These are phyloP conservation scores for Myopa tessellatipennis DNA, from an alignment of 2,888 invertebrate genomes.

Conservation along the genomic window DNA sequence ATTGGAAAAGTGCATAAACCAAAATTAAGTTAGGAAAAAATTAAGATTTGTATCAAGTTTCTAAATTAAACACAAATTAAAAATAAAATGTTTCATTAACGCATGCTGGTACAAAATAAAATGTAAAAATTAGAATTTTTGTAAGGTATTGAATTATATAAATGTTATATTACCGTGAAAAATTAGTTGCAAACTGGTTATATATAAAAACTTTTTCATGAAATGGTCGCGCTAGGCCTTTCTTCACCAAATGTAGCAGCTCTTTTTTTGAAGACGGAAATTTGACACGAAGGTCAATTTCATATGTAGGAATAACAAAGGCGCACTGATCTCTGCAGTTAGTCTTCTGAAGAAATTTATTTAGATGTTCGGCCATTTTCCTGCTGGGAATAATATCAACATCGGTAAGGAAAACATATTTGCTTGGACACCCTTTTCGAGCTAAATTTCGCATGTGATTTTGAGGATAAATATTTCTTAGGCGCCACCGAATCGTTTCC, in stretches of 20 bases:
- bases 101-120: no score
- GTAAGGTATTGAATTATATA: neutral
- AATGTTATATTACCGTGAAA: slow-evolving; percentile 74
- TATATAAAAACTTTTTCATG: slow-evolving; percentile 92
- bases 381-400: slow-evolving; percentile 87
- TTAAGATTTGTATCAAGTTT: no score
- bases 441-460: slow-evolving; percentile 90
- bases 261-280: slow-evolving; percentile 87
- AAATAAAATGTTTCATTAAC: no score
- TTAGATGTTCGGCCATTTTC: slow-evolving; percentile 78
- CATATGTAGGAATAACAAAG: slow-evolving; percentile 91
- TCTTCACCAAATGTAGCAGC: slow-evolving; percentile 79
- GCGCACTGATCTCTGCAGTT: slow-evolving; percentile 77
- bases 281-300: slow-evolving; percentile 81
- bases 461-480: slow-evolving; percentile 85
- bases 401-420: slow-evolving; percentile 86
- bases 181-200: slow-evolving; percentile 92
- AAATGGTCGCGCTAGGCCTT: slow-evolving; percentile 87
- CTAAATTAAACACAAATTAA: no score
- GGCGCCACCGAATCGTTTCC: slow-evolving; percentile 79
- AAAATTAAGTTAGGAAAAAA: no score
- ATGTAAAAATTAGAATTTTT: neutral
- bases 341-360: slow-evolving; percentile 74
- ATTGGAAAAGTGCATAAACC: no score
- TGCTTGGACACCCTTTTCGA: slow-evolving; percentile 83